Evolutionary conservation across 2,113 vertebrate species (phyloP), one percentile per base, ranked within the genome.

Genomic region (Otis tarda): DNA sequence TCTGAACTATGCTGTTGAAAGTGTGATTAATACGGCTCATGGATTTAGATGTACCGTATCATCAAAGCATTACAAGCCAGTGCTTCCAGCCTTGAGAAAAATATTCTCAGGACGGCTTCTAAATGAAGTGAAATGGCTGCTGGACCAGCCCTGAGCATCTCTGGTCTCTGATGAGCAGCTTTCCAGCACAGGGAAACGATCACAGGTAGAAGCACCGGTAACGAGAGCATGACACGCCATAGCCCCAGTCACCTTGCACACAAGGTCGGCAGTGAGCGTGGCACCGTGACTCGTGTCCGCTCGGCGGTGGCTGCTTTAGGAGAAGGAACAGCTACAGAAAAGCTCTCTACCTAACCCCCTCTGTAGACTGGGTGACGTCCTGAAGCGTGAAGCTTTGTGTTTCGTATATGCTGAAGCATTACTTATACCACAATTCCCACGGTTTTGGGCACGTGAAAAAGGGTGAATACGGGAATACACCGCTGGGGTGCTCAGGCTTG

Each of bases 281-380:
- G 39, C n/a, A 35, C 41, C 3, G 0, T 8, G 35, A 33, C 69
- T 57, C 37, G 0, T 1, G 18, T 13, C 70, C 24, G 3, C n/a
- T 25, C 64, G 2, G 5, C 10, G 30, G 6, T 57, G 41, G 39
- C 82, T 53, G 67, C 65, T 49, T 22, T 5, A 24, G 59, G 12
- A 84, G 76, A 11, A 85, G 49, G n/a, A 52, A n/a, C 4, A 30
- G n/a, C 67, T 49, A 1, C 4, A 6, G 30, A 65, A 35, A 30
- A 60, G 75, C 18, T 47, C 43, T 25, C 43, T 60, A 55, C 30
- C 52, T 24, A 5, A 23, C 4, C 10, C 33, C 9, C 25, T 39
- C 18, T 1, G 7, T 0, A 50, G n/a, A 27, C 19, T 28, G 37
- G 1, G 10, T 53, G 41, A 45, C 7, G 20, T 6, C 53, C 39